A percentile compares a stretch with the other conserved stretches of the same genome.
phyloP scores from a whole-genome alignment of 1,140 invertebrate species.

The Bemisia tabaci region DNA sequence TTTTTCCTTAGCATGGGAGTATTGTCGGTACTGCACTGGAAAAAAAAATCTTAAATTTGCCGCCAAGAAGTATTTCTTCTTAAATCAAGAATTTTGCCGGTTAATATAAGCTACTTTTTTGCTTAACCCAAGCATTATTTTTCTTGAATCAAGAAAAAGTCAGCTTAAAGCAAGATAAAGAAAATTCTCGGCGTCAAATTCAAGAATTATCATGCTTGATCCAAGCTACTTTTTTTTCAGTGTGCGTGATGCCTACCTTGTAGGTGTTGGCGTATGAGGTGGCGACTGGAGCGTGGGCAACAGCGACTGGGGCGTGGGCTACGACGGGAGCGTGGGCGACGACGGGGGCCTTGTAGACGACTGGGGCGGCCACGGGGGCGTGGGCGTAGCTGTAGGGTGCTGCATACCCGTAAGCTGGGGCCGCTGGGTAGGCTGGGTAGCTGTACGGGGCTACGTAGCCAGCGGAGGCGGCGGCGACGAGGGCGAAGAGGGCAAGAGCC shows the following conservation, averaged over 20 bases:
- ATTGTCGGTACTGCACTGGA: too few species aligned
- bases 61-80: too few species aligned
- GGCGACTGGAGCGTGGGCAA: conserved; percentile 9
- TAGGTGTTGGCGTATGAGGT: conserved; percentile 20
- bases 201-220: too few species aligned
- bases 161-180: too few species aligned
- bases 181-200: too few species aligned
- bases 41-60: too few species aligned
- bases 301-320: conserved; percentile 6
- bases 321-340: conserved; percentile 9
- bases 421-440: conserved; percentile 15
- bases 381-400: conserved; percentile 10
- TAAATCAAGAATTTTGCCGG: too few species aligned
- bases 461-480: conserved; percentile 22
- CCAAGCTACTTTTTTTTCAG: background rate
- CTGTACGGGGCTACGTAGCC: conserved; percentile 22
- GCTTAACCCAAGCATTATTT: too few species aligned
- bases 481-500: conserved; percentile 14
- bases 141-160: too few species aligned
- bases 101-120: too few species aligned
- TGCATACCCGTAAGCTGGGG: background rate
- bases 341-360: background rate
- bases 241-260: conserved; percentile 19
- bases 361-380: conserved; percentile 8
- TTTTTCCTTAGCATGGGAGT: too few species aligned